Percentiles rank a stretch among this genome's conserved stretches.
These are phyloP conservation scores for Orius laevigatus DNA, from an alignment of 1,140 invertebrate species.

Conservation along the genomic window DNA sequence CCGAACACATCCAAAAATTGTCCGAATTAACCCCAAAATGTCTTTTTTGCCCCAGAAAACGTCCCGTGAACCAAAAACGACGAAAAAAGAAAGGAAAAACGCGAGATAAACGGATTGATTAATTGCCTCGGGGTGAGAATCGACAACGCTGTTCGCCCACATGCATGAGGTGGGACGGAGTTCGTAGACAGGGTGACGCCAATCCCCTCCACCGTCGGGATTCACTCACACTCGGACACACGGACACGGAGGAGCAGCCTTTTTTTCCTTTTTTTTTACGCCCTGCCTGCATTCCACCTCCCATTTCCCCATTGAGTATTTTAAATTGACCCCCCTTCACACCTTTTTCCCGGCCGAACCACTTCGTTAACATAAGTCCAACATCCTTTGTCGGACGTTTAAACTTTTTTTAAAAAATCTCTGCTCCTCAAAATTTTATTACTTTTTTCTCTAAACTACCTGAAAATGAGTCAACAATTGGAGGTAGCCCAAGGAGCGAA, in stretches of 20 bases:
- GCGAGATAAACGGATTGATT: slow-evolving; percentile 20
- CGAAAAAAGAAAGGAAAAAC: neutral
- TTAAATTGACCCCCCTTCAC: neutral
- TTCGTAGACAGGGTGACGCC: slow-evolving; percentile 62
- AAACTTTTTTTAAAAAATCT: neutral
- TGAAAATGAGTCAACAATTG: no score
- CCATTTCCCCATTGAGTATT: neutral
- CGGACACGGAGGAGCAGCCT: no score
- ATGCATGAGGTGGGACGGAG: slow-evolving; percentile 31
- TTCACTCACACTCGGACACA: no score
- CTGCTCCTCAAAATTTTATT: no score
- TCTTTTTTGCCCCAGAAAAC: neutral
- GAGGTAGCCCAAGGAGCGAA: no score
- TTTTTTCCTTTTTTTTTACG: neutral
- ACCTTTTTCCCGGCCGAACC: neutral
- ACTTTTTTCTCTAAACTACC: no score
- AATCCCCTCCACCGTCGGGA: slow-evolving; percentile 17
- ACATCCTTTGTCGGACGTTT: neutral
- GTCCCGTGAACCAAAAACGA: neutral
- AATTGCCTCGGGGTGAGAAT: slow-evolving; percentile 28
- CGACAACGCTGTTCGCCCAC: slow-evolving; percentile 40
- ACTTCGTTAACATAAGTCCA: neutral
- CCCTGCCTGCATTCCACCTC: slow-evolving; percentile 5
- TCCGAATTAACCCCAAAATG: no score
- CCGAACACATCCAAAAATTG: no score